phyloP scores from a whole-genome alignment of 2,113 vertebrate species.

The Anoplopoma fimbria region DNA sequence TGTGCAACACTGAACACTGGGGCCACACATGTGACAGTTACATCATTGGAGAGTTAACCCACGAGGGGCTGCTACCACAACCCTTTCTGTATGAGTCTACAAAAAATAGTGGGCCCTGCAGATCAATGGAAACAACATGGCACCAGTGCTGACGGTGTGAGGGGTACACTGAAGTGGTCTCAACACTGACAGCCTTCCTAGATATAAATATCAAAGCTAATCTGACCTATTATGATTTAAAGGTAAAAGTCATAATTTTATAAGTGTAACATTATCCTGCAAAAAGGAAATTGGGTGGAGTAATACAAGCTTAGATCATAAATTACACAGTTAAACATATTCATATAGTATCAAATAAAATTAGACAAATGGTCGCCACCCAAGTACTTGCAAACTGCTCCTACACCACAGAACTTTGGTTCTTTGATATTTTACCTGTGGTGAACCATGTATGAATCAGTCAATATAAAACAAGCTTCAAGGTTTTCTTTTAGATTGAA shows the following conservation, averaged over 20 bases:
- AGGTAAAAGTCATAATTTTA: background rate
- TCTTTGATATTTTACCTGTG: background rate
- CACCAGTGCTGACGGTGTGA: background rate
- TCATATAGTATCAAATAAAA: background rate
- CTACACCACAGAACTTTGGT: background rate
- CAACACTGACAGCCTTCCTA: background rate
- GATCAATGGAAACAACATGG: background rate
- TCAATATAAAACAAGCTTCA: background rate
- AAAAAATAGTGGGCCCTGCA: background rate
- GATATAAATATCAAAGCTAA: background rate
- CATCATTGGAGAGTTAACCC: slow-evolving; percentile 11
- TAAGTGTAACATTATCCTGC: background rate
- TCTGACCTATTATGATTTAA: background rate
- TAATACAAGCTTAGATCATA: background rate
- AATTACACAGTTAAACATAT: background rate
- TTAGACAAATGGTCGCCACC: slow-evolving; percentile 57
- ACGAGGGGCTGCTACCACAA: background rate
- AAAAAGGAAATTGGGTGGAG: background rate
- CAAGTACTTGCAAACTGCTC: slow-evolving; percentile 20
- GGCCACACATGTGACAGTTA: slow-evolving; percentile 22
- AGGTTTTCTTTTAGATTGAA: background rate
- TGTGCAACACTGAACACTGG: slow-evolving; percentile 24
- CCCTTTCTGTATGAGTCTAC: background rate
- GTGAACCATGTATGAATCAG: background rate
- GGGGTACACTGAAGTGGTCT: background rate